Evolutionary conservation across 2,797 vertebrate species (phyloP).

Genomic region (Ibycter americanus): DNA sequence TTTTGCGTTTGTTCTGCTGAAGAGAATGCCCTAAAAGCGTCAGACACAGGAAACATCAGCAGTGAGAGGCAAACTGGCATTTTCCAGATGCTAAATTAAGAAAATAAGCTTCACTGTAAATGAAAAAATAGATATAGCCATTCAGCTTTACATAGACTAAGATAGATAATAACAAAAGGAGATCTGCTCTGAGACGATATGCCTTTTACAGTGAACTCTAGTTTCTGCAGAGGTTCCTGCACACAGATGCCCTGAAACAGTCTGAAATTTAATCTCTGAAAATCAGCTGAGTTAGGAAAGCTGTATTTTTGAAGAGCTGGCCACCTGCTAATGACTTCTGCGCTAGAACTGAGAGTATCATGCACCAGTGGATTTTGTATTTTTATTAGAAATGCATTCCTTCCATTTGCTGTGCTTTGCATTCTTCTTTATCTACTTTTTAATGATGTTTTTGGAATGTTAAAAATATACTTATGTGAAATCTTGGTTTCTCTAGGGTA

Average conservation of each 20-base stretch:
- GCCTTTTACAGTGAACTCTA: background rate
- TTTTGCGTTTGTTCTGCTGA: background rate
- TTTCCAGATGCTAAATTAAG: background rate
- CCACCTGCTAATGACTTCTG: constrained; percentile 26
- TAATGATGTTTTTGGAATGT: background rate
- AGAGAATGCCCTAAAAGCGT: background rate
- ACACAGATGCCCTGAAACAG: background rate
- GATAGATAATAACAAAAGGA: background rate
- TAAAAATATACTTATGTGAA: background rate
- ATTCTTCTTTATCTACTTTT: background rate
- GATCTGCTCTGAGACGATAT: background rate
- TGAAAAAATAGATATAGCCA: background rate
- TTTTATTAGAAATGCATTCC: background rate
- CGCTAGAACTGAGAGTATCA: background rate
- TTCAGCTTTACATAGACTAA: background rate
- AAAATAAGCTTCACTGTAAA: background rate
- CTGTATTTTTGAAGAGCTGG: constrained; percentile 30
- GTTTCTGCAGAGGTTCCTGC: constrained; percentile 19
- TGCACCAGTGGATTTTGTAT: background rate
- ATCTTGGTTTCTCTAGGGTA: background rate
- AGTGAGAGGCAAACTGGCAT: background rate
- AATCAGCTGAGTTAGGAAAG: constrained; percentile 48
- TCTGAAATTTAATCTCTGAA: constrained; percentile 53
- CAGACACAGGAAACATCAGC: background rate
- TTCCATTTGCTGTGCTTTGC: background rate